These are phyloP conservation scores for Erynnis tages DNA, from an alignment of 2,888 invertebrate species.

Conservation along the genomic window DNA sequence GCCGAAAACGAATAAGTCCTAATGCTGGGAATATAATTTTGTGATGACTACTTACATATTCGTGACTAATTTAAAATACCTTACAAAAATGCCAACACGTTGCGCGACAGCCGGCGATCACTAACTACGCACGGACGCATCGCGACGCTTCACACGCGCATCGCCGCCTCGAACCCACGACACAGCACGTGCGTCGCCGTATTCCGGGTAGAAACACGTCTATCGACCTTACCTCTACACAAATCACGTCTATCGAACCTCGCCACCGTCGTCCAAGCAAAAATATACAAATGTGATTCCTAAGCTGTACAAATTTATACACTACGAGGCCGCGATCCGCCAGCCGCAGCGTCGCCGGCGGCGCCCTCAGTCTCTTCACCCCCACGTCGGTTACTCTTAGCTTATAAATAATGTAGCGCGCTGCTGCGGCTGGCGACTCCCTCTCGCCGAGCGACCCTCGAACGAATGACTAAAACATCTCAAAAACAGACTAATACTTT, in stretches of 20 bases:
- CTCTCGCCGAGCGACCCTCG: background rate
- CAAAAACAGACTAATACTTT: slow-evolving; percentile 25
- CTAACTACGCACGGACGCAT: slow-evolving; percentile 32
- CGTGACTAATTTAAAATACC: slow-evolving; percentile 67
- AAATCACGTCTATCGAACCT: slow-evolving; percentile 51
- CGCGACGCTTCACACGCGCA: slow-evolving; percentile 32
- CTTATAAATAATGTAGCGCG: slow-evolving; percentile 39
- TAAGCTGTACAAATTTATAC: slow-evolving; percentile 77
- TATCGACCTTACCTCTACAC: slow-evolving; percentile 55
- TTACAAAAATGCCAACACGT: slow-evolving; percentile 50
- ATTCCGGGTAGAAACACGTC: slow-evolving; percentile 40
- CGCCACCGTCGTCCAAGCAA: slow-evolving; percentile 66
- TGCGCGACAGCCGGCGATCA: slow-evolving; percentile 33
- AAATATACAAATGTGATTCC: slow-evolving; percentile 74
- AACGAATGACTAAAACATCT: slow-evolving; percentile 5
- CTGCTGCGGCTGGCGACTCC: background rate
- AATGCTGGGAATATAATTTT: slow-evolving; percentile 66
- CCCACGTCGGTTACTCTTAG: slow-evolving; percentile 34
- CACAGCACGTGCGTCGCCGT: slow-evolving; percentile 22
- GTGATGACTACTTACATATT: slow-evolving; percentile 69
- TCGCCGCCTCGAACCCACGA: slow-evolving; percentile 28
- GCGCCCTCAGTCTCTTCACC: slow-evolving; percentile 58
- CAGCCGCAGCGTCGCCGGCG: slow-evolving; percentile 26
- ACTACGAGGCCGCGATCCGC: slow-evolving; percentile 50
- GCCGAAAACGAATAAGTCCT: slow-evolving; percentile 64